Evolutionary conservation across 2,113 vertebrate genomes (phyloP), one percentile per base, ranked within the genome.

Genomic region (Epinephelus fuscoguttatus): DNA sequence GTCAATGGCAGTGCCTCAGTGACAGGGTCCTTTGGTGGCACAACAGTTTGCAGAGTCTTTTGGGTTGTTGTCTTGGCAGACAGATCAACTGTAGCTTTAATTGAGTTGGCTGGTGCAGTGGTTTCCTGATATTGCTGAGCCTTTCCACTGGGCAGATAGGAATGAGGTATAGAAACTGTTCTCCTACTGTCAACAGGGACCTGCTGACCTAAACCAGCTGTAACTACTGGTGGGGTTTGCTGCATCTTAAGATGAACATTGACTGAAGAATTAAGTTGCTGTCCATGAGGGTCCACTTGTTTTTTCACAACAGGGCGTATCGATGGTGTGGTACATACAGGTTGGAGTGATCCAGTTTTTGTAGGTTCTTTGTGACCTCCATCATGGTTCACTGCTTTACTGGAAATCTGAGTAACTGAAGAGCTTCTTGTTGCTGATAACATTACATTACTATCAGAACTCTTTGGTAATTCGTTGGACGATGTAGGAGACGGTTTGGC

Each of bases 71-170:
- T 64, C 68, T 89, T 94, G 40, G 59, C 60, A 84, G 95, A 94
- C 95, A 95, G 95, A 75, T 95, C 93, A 70, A 94, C 53, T 21
- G 88, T 87, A 23, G 70, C 70, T 93, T 91, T 95, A 50, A 93
- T 23, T 67, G 81, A 85, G 73, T 95, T 95, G 75, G 94, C 91
- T 57, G 95, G 94, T 63, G 84, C 79, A 40, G 88, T 92, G 25
- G n/a, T 62, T 19, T 70, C 78, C 55, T 82, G 73, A 78, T 72
- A 83, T 60, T n/a, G 74, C 27, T 80, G 67, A 74, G 18, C 42
- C 9, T 69, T 85, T 82, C 70, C 86, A 68, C 7, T 78, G 8
- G 67, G 70, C 23, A 69, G 57, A 76, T 30, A 49, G 18, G 23
- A 50, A 60, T 68, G 7, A 49, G 67, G 62, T 70, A 37, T 74